Conservation (phyloP, 92 coral and sea anemone genomes). For the Montipora capitata region DNA sequence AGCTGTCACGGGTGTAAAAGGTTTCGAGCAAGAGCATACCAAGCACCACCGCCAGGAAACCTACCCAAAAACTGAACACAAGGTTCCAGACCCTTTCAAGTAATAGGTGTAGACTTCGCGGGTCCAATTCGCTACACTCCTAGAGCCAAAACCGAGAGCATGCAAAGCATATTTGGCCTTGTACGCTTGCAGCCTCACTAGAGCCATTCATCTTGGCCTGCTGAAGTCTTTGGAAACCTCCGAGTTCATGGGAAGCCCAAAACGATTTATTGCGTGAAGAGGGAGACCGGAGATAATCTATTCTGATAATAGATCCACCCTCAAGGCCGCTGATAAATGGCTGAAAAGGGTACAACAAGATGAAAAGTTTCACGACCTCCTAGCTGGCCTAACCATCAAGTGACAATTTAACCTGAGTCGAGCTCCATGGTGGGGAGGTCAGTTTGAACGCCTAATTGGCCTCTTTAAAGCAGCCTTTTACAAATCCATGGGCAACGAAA, state of each 20-base stretch:
- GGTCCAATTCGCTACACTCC: conserved; percentile 50
- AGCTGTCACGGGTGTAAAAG: conserved; percentile 53
- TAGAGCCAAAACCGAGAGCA: conserved; percentile 26
- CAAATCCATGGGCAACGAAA: conserved; percentile 9
- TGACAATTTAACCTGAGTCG: conserved; percentile 61
- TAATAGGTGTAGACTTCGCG: conserved; percentile 59
- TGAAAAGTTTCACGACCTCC: conserved; percentile 35
- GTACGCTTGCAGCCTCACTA: conserved; percentile 58
- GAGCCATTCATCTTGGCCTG: conserved; percentile 51
- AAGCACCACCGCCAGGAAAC: conserved; percentile 57
- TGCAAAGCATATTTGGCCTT: conserved; percentile 57
- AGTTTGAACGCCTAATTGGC: conserved; percentile 38
- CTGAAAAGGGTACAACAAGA: conserved; percentile 21
- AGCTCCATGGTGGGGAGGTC: conserved; percentile 76
- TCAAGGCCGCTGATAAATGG: conserved; percentile 64
- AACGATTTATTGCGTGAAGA: conserved; percentile 44
- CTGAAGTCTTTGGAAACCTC: conserved; percentile 23
- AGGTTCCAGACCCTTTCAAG: conserved; percentile 62
- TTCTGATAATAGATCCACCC: conserved; percentile 59
- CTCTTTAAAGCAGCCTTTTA: conserved; percentile 29
- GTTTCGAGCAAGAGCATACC: conserved; percentile 37
- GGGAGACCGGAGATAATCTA: conserved; percentile 55
- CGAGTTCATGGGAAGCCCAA: conserved; percentile 43
- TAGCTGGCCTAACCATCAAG: conserved; percentile 26
- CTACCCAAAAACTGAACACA: conserved; percentile 55